phyloP scores from a whole-genome alignment of 2,113 vertebrate genomes.

The Lepus americanus region DNA sequence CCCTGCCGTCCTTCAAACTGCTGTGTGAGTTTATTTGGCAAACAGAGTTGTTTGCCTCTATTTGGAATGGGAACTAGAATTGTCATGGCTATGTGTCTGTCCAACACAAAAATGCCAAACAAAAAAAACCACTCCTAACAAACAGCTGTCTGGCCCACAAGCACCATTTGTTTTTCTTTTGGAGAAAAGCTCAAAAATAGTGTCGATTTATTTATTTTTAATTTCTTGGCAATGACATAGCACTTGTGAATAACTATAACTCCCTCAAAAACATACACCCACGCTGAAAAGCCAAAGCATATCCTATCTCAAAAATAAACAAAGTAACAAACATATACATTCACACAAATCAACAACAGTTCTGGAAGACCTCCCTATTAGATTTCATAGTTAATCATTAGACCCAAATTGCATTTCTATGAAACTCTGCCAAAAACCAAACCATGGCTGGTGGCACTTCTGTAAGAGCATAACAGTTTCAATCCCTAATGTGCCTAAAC shows the following conservation, averaged over 20 bases:
- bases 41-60: slow-evolving; percentile 75
- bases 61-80: slow-evolving; percentile 69
- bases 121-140: slow-evolving; percentile 66
- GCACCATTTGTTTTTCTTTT: slow-evolving; percentile 51
- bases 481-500: not conserved
- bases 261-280: slow-evolving; percentile 67
- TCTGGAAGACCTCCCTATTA: not conserved
- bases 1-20: slow-evolving; percentile 16
- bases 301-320: slow-evolving; percentile 45
- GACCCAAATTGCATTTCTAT: not conserved
- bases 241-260: slow-evolving; percentile 65
- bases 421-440: slow-evolving; percentile 20
- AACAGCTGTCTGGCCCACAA: slow-evolving; percentile 73
- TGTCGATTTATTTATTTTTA: slow-evolving; percentile 77
- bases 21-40: slow-evolving; percentile 71
- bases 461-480: slow-evolving; percentile 7
- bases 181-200: slow-evolving; percentile 68
- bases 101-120: slow-evolving; percentile 74
- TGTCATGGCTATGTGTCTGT: slow-evolving; percentile 53
- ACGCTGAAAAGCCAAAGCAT: slow-evolving; percentile 23
- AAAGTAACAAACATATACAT: not conserved
- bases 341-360: not conserved
- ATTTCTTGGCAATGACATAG: slow-evolving; percentile 76
- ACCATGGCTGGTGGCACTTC: not conserved
- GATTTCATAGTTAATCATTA: slow-evolving; percentile 41